These are phyloP conservation scores for Gymnobelideus leadbeateri DNA, from an alignment of 2,113 vertebrate genomes.

Conservation along the genomic window DNA sequence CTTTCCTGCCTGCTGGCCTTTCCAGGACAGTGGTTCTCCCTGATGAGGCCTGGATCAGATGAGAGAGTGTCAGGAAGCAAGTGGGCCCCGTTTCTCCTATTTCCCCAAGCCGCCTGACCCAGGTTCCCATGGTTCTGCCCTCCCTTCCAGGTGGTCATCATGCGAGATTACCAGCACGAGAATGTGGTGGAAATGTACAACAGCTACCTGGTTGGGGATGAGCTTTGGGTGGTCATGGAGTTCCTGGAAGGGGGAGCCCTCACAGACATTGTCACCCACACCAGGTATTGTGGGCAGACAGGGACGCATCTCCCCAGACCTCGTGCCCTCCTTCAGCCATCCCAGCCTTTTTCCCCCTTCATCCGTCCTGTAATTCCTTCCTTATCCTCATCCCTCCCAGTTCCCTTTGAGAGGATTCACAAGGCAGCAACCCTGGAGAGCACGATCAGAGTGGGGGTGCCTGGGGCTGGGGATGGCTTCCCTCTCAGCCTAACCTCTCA, in stretches of 20 bases:
- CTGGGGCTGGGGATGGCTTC: too few species aligned
- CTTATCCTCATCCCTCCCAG: not conserved
- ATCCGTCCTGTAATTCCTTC: too few species aligned
- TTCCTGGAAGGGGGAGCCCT: constrained; percentile 96
- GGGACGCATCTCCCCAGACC: too few species aligned
- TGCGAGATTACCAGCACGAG: constrained; percentile 97
- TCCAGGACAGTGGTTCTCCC: not conserved
- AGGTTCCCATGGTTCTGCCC: too few species aligned
- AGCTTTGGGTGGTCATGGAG: constrained; percentile 99
- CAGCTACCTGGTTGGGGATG: constrained; percentile 97
- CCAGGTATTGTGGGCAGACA: constrained; percentile 84
- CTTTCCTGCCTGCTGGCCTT: rapidly evolving
- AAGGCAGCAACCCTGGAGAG: not conserved
- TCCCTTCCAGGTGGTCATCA: constrained; percentile 93
- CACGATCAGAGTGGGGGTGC: not conserved
- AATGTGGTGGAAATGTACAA: constrained; percentile 99
- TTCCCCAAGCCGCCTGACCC: not conserved
- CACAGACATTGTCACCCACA: constrained; percentile 97
- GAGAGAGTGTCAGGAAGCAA: not conserved
- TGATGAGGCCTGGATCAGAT: too few species aligned
- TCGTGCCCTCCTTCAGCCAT: too few species aligned
- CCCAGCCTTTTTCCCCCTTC: not conserved
- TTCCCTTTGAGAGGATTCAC: not conserved
- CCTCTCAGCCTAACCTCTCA: not conserved
- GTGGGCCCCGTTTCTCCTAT: not conserved